Base-by-base conservation (phyloP, 1,140 invertebrate genomes). In the Heliconius melpomene region DNA sequence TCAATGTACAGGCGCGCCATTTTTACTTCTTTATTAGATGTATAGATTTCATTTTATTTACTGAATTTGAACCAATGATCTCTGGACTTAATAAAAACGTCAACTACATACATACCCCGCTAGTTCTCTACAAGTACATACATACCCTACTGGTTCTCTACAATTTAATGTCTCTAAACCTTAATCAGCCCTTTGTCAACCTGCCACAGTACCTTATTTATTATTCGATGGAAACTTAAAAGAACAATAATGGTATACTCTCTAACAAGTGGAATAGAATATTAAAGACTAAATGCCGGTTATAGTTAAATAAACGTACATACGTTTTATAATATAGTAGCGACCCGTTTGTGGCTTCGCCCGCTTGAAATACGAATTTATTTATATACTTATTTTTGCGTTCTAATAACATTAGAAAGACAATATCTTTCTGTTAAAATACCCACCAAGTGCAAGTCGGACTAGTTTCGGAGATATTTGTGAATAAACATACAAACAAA, bases 161-260 rank as follows among this genome's bases (percentile, higher is more conserved):
- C 60, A 66, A 29, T 13, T 66, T 66, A 29, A 66, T 7, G 26
- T 29, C 23, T 66, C 26, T 26, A 60, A 29, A 29, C 60, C 60
- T 11, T 66, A 29, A 66, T 66, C 60, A 66, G 13, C 60, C 60
- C 23, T 66, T 66, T 66, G 26, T 66, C 60, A 66, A 66, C 60
- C 60, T 66, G 60, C 60, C 60, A 29, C 60, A 66, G 26, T 11
- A 26, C 60, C 23, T 66, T 66, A 66, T 18, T 66, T 66, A 66
- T 66, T 66, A 66, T 66, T 66, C 26, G 23, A 66, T 66, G 26
- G 23, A 66, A 66, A 66, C 26, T 29, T 29, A n/a, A 66, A 66
- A n/a, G n/a, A 23, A 66, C 60, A 29, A 3, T 66, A 66, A 66
- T 66, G 29, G 26, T 66, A 16, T 29, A 66, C 11, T 66, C 5